Conservation (phyloP, 2,797 vertebrate species). For the Chelon auratus region DNA sequence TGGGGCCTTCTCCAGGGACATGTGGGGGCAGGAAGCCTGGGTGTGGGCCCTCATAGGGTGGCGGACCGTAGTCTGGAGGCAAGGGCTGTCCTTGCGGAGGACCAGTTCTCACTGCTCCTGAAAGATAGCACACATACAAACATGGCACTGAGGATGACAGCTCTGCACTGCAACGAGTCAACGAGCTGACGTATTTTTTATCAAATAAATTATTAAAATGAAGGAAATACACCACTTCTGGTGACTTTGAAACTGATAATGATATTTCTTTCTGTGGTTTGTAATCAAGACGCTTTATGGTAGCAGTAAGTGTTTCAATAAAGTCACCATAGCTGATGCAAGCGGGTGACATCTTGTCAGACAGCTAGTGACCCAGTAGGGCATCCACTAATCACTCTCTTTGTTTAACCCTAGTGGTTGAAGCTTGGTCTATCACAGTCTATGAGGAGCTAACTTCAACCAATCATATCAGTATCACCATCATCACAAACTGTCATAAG, state of each 20-base stretch:
- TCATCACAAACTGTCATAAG: too few relatives aligned
- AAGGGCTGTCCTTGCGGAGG: conserved; percentile 87
- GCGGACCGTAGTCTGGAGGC: conserved; percentile 92
- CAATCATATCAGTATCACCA: too few relatives aligned
- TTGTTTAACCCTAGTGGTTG: too few relatives aligned
- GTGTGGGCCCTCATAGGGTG: conserved; percentile 91
- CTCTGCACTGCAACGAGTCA: neutral
- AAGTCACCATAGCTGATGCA: neutral
- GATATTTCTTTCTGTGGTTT: neutral
- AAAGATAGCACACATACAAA: conserved; percentile 15
- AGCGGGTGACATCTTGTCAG: too few relatives aligned
- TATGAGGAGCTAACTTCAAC: too few relatives aligned
- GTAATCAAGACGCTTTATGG: neutral
- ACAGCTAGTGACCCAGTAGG: too few relatives aligned
- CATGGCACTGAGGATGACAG: neutral
- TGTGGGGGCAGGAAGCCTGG: conserved; percentile 91
- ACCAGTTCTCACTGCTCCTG: conserved; percentile 81
- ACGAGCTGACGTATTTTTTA: neutral
- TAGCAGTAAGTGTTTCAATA: neutral
- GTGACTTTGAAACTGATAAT: too few relatives aligned
- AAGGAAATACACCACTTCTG: neutral
- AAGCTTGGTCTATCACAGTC: too few relatives aligned
- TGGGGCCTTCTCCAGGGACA: conserved; percentile 87
- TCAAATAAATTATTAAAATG: neutral
- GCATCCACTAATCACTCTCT: too few relatives aligned